A percentile compares a stretch with the other conserved stretches of the same genome.
Evolutionary conservation across 2,888 invertebrate genomes (phyloP).

Genomic region (Amiota mariae): DNA sequence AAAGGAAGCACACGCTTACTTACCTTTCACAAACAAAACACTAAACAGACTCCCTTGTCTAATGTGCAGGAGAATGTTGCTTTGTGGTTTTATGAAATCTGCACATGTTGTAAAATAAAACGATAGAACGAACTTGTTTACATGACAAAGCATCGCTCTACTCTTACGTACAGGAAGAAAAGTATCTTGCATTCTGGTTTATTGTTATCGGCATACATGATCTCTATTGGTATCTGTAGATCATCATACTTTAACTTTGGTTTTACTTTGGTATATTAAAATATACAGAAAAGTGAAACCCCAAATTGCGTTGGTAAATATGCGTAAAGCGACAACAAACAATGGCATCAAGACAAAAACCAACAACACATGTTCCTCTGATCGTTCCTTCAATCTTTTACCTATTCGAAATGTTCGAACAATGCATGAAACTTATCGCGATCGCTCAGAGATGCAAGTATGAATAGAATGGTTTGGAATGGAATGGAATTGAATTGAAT

Average conservation of each 20-base stretch:
- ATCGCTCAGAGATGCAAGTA: not conserved
- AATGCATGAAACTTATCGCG: conserved; percentile 17
- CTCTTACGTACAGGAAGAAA: conserved; percentile 23
- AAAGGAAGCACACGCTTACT: not conserved
- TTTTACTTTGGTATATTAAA: conserved; percentile 13
- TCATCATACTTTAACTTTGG: conserved; percentile 47
- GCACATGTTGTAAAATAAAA: conserved; percentile 55
- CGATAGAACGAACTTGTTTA: conserved; percentile 17
- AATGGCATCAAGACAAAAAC: conserved; percentile 47
- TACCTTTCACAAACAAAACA: not conserved
- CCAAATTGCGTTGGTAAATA: conserved; percentile 66
- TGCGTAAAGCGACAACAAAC: conserved; percentile 58
- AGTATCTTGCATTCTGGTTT: not conserved
- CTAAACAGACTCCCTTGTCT: not conserved
- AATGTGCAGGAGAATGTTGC: not conserved
- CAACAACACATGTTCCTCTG: conserved; percentile 40
- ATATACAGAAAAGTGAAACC: conserved; percentile 41
- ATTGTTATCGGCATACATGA: conserved; percentile 41
- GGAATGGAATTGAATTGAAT: not conserved
- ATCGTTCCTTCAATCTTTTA: too few relatives aligned
- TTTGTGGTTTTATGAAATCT: conserved; percentile 48
- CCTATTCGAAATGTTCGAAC: not conserved
- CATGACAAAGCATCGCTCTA: not conserved
- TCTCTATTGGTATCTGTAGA: conserved; percentile 47
- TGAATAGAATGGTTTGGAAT: not conserved